Base-by-base conservation (phyloP, 2,888 invertebrate genomes). In the Myopa tessellatipennis region DNA sequence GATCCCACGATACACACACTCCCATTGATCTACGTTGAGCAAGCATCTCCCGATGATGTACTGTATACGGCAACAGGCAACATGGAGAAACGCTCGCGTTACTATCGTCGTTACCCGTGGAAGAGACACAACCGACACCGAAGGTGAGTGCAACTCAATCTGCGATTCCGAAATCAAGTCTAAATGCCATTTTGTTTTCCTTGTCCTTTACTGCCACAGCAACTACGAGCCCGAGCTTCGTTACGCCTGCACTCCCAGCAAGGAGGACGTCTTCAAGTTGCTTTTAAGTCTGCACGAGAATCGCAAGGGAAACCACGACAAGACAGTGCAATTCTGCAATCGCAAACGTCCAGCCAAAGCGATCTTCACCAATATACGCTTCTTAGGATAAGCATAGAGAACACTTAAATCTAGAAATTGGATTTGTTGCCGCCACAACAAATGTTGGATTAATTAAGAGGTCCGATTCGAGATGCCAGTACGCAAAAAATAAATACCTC, bases 281-380 rank as follows among this genome's bases (percentile, higher is more conserved):
- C 83, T 93, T 78, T 90, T 92, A 14, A 92, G 92, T 63, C 87
- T 93, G 7, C 92, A 93, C 84, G 92, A 92, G 81, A 91, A 92
- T 76, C 90, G 91, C 45, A 91, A 91, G 80, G 92, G 92, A 3
- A 89, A 89, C 81, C 87, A 88, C 77, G 88, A 88, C 78, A 91
- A 91, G 84, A 90, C 91, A n/a, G 90, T 93, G 36, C 90, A 91
- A 82, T 93, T 93, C 86, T 93, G 93, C 87, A 93, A 92, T 85
- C 89, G 92, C 78, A 91, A 91, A 82, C 90, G 92, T 82, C 92
- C 92, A 0, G 92, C 92, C 12, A 89, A 90, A 78, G 89, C 91
- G 6, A 90, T 93, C 68, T 92, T 92, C 83, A 92, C 92, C 78
- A 92, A 92, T 85, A 92, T 93, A 82, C 90, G 92, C 50, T 93